phyloP scores from a whole-genome alignment of 92 coral and sea anemone species.

The Zoanthus sansibaricus region DNA sequence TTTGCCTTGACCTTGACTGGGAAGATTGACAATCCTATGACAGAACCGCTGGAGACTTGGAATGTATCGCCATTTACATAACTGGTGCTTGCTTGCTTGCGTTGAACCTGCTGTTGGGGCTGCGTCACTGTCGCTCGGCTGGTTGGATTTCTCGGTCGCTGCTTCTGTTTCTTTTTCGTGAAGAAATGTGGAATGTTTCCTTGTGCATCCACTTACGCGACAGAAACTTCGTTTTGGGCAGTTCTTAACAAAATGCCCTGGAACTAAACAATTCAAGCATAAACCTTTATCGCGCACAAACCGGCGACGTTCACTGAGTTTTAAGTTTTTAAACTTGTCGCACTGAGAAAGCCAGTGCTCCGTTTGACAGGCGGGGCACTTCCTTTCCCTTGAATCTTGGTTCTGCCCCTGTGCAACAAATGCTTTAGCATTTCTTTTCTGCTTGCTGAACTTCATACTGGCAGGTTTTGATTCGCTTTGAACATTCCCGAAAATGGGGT shows the following conservation, averaged over 20 bases:
- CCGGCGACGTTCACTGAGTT: conserved; percentile 19
- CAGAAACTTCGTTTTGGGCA: conserved; percentile 11
- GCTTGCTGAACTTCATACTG: not conserved
- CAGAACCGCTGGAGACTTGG: conserved; percentile 10
- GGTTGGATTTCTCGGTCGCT: conserved; percentile 22
- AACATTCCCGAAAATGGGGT: not conserved
- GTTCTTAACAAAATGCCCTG: conserved; percentile 3
- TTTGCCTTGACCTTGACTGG: conserved; percentile 12
- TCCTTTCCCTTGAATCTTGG: conserved; percentile 4
- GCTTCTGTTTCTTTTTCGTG: conserved; percentile 11
- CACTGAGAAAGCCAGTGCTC: conserved; percentile 7
- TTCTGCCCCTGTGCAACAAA: not conserved
- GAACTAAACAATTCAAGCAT: conserved; percentile 20
- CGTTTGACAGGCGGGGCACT: not conserved
- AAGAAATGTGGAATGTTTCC: conserved; percentile 9
- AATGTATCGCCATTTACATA: not conserved
- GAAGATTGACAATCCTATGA: conserved; percentile 4
- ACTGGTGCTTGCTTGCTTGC: conserved; percentile 22
- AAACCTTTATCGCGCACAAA: conserved; percentile 14
- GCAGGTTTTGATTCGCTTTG: not conserved
- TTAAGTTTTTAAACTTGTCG: conserved; percentile 26
- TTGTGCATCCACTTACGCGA: conserved; percentile 11
- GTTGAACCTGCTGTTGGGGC: conserved; percentile 19
- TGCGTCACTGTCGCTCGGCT: conserved; percentile 8
- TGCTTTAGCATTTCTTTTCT: not conserved